Evolutionary conservation across 2,888 invertebrate species (phyloP).

Genomic region (Drosophila colorata): DNA sequence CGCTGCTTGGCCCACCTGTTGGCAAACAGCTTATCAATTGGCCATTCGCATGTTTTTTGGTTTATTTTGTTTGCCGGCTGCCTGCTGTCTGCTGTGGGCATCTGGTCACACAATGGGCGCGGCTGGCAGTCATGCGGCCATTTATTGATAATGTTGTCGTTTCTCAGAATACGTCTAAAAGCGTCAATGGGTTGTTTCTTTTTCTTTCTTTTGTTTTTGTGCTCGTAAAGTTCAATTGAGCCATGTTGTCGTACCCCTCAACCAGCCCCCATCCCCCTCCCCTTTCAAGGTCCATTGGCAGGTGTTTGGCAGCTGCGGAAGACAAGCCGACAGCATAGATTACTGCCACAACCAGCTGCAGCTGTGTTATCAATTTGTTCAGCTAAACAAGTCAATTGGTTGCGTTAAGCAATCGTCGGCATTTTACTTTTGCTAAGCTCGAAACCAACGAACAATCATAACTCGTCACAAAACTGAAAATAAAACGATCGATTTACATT

Average conservation of each 20-base stretch:
- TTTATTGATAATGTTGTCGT: not conserved
- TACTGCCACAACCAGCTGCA: not conserved
- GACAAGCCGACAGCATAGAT: not conserved
- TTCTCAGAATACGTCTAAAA: conserved; percentile 7
- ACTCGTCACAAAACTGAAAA: not conserved
- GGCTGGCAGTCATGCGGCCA: conserved; percentile 6
- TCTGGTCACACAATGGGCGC: conserved; percentile 3
- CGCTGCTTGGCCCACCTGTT: conserved; percentile 48
- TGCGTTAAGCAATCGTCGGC: not conserved
- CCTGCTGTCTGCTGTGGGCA: not conserved
- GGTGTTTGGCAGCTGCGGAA: not conserved
- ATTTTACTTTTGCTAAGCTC: too few species aligned
- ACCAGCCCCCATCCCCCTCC: too few species aligned
- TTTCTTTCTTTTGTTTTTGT: not conserved
- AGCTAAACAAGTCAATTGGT: not conserved
- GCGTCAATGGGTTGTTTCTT: not conserved
- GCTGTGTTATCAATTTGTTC: not conserved
- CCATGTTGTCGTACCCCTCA: not conserved
- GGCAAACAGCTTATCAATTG: conserved; percentile 37
- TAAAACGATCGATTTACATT: not conserved
- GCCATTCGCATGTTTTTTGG: conserved; percentile 11
- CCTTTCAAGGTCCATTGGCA: not conserved
- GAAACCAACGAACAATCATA: too few species aligned
- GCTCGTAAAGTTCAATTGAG: not conserved
- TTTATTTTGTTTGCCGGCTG: conserved; percentile 33